Evolutionary conservation across 2,113 vertebrate genomes (phyloP).

Genomic region (Hemiscyllium ocellatum): DNA sequence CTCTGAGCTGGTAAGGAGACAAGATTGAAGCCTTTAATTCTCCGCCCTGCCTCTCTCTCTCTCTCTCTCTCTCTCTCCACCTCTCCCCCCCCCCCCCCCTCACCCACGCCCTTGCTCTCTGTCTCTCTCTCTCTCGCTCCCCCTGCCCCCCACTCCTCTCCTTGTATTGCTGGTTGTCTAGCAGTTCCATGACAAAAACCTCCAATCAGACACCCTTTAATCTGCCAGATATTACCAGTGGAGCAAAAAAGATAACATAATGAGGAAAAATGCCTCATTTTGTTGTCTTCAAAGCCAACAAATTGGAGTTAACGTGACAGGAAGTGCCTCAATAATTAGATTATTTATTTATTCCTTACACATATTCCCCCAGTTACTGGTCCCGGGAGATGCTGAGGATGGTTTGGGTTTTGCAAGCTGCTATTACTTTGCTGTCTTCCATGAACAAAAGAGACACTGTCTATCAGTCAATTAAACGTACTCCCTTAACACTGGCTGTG

Average conservation of each 20-base stretch:
- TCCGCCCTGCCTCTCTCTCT: conserved; percentile 55
- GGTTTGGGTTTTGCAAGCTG: conserved; percentile 76
- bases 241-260: conserved; percentile 77
- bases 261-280: conserved; percentile 89
- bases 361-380: conserved; percentile 80
- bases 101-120: too few relatives aligned
- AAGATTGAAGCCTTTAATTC: conserved; percentile 83
- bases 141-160: conserved; percentile 32
- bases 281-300: conserved; percentile 86
- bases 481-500: conserved; percentile 73
- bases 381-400: conserved; percentile 77
- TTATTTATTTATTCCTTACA: conserved; percentile 94
- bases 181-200: conserved; percentile 73
- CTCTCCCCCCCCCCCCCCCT: conserved; percentile 41
- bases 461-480: conserved; percentile 87
- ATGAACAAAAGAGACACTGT: conserved; percentile 82
- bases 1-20: conserved; percentile 86
- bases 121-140: too few relatives aligned
- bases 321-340: conserved; percentile 90
- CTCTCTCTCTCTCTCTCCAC: neutral
- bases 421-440: conserved; percentile 79
- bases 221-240: conserved; percentile 78
- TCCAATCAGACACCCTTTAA: conserved; percentile 79
- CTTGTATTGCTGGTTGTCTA: conserved; percentile 75
- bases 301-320: conserved; percentile 87